Evolutionary conservation across 2,888 invertebrate genomes (phyloP).

Genomic region (Nemotelus nigrinus): DNA sequence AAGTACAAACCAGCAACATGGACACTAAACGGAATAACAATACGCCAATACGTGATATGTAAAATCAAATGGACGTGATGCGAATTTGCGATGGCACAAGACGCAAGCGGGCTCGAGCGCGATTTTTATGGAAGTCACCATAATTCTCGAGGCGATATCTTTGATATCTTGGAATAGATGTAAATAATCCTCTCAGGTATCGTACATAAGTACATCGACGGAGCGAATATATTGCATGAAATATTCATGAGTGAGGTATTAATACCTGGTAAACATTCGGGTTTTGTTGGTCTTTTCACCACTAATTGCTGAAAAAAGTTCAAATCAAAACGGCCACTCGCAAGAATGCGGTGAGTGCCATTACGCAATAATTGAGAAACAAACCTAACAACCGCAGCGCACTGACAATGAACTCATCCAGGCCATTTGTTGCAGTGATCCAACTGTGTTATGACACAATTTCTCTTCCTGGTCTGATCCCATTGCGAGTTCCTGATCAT

Average conservation of each 20-base stretch:
- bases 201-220: background rate
- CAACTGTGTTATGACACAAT: background rate
- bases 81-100: conserved; percentile 28
- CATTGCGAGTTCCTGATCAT: conserved; percentile 39
- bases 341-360: too few relatives aligned
- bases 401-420: background rate
- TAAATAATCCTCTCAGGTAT: conserved; percentile 36
- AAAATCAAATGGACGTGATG: conserved; percentile 46
- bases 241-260: conserved; percentile 32
- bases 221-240: conserved; percentile 8
- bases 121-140: conserved; percentile 32
- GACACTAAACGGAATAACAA: conserved; percentile 45
- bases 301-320: conserved; percentile 32
- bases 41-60: conserved; percentile 47
- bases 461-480: conserved; percentile 9
- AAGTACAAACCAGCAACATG: conserved; percentile 39
- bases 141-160: conserved; percentile 37
- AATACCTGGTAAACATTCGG: conserved; percentile 13
- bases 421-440: background rate
- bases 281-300: conserved; percentile 15
- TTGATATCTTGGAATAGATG: conserved; percentile 28
- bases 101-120: background rate
- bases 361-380: too few relatives aligned
- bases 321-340: background rate
- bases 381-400: too few relatives aligned